Base-by-base conservation (phyloP, 2,113 vertebrate genomes). In the Marcusenius ussheri region DNA sequence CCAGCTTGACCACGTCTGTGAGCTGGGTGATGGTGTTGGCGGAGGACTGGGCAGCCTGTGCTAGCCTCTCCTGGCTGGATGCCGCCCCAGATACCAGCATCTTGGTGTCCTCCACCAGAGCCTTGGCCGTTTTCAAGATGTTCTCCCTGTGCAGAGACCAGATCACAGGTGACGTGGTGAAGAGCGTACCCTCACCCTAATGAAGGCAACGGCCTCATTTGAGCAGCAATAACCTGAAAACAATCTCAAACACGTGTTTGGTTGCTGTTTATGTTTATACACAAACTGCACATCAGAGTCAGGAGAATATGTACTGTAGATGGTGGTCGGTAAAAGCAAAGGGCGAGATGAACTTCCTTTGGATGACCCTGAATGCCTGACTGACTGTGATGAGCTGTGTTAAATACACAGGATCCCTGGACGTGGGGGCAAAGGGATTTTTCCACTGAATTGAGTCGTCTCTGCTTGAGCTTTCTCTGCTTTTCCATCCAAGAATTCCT, bases 51-150 rank as follows among this genome's bases (percentile, higher is more conserved):
- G 98, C 98, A 0, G 98, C 98, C 93, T 99, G 98, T 88, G 98
- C 98, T 92, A 99, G 95, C 91, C 97, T 98, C 66, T 99, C 99
- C 90, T 98, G 98, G 93, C 97, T 99, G 5, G 98, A 99, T 0
- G 98, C 98, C 0, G 98, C 98, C 2, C 98, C 98, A 0, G 99
- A 98, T 47, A 99, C 98, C 90, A 99, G 94, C 90, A 99, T 93
- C 91, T 99, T 99, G 13, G 99, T 99, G 94, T 99, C 99, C 94
- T 99, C 99, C 88, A 99, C 98, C 94, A 99, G 94, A 50, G 98
- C 96, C 94, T 99, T 99, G 93, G 99, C 99, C 1, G 98, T 99
- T 95, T 99, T 99, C 94, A 99, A 94, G 89, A 99, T 99, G 93
- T 97, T 99, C 94, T 99, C 99, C 95, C 99, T 99, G 94, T 89